These are phyloP conservation scores for Littorina saxatilis DNA, from an alignment of 1,140 invertebrate genomes.

Conservation along the genomic window DNA sequence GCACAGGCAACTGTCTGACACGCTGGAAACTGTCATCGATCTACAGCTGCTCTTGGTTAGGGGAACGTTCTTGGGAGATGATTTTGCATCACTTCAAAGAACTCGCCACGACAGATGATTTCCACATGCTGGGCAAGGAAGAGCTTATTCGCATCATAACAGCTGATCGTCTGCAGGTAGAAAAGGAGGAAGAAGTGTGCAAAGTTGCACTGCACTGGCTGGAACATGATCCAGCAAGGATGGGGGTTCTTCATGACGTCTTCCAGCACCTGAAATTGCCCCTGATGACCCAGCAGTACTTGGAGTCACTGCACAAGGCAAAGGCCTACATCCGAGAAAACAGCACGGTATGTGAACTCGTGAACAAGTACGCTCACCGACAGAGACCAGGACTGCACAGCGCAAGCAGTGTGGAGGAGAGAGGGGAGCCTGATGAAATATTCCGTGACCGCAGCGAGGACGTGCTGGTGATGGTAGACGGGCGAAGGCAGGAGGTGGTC, in stretches of 20 bases:
- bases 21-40: slow-evolving; percentile 92
- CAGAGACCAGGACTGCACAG: slow-evolving; percentile 19
- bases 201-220: slow-evolving; percentile 55
- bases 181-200: slow-evolving; percentile 58
- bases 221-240: slow-evolving; percentile 40
- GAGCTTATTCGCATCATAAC: slow-evolving; percentile 56
- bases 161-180: slow-evolving; percentile 58
- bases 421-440: neutral
- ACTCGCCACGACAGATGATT: slow-evolving; percentile 50
- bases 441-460: slow-evolving; percentile 42
- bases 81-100: slow-evolving; percentile 58
- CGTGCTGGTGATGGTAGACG: slow-evolving; percentile 49
- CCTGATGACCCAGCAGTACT: slow-evolving; percentile 36
- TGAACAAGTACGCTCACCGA: slow-evolving; percentile 36
- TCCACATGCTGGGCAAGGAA: slow-evolving; percentile 49
- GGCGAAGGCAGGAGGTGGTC: slow-evolving; percentile 46
- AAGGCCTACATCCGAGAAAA: slow-evolving; percentile 25
- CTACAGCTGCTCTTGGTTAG: slow-evolving; percentile 75
- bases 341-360: slow-evolving; percentile 23
- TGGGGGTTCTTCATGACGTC: slow-evolving; percentile 32
- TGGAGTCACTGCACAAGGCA: slow-evolving; percentile 14
- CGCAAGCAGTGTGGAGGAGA: slow-evolving; percentile 20
- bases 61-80: slow-evolving; percentile 44
- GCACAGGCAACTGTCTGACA: slow-evolving; percentile 93
- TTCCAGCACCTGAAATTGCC: slow-evolving; percentile 43